phyloP scores from a whole-genome alignment of 2,113 vertebrate genomes.

The Dicrurus megarhynchus region DNA sequence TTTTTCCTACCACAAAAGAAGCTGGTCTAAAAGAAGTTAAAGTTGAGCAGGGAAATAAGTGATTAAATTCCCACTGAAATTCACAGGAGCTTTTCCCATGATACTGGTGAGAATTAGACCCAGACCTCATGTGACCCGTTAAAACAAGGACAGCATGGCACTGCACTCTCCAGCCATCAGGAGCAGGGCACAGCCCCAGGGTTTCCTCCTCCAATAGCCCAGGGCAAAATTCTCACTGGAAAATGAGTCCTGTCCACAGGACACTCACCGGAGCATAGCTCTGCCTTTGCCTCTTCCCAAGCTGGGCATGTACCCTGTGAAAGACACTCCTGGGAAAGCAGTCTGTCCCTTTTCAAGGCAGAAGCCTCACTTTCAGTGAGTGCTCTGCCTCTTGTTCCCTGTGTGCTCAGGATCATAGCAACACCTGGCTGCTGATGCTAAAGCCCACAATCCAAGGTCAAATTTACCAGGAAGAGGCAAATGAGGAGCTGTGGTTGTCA shows the following conservation, averaged over 20 bases:
- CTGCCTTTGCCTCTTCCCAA: neutral
- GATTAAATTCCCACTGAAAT: neutral
- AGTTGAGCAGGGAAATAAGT: neutral
- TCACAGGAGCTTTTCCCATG: neutral
- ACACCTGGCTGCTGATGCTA: neutral
- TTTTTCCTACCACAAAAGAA: neutral
- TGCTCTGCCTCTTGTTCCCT: neutral
- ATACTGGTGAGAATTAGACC: neutral
- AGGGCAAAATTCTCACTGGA: neutral
- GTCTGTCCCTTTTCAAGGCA: neutral
- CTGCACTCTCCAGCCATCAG: neutral
- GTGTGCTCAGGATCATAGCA: neutral
- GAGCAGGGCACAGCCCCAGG: neutral
- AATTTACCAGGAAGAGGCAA: neutral
- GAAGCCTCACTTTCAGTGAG: neutral
- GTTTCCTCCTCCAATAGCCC: neutral
- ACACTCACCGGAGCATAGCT: neutral
- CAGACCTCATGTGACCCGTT: neutral
- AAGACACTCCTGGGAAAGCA: neutral
- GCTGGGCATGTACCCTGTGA: neutral
- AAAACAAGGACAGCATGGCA: neutral
- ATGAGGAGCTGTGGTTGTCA: neutral
- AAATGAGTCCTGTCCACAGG: neutral
- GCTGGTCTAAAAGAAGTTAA: neutral
- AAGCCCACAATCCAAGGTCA: neutral